Evolutionary conservation across 2,113 vertebrate genomes (phyloP).

Genomic region (Alouatta palliata): DNA sequence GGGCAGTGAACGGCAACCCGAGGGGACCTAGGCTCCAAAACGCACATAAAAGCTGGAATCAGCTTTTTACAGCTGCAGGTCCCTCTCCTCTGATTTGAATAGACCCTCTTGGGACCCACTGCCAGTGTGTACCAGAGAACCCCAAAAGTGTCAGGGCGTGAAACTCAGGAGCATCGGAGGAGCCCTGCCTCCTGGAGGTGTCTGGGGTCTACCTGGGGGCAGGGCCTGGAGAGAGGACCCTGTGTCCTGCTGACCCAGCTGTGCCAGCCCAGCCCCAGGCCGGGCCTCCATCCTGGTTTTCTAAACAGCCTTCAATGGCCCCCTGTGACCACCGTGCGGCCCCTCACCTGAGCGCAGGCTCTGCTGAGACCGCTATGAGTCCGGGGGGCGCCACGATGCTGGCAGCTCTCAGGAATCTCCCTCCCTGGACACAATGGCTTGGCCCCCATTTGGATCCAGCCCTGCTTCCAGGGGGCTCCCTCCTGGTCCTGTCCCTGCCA

Average conservation of each 20-base stretch:
- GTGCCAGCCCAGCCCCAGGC: neutral
- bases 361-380: neutral
- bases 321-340: neutral
- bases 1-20: neutral
- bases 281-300: neutral
- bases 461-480: neutral
- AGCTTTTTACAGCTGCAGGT: neutral
- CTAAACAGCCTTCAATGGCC: accelerated
- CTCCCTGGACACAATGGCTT: neutral
- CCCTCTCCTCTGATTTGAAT: neutral
- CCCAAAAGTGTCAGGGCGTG: neutral
- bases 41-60: neutral
- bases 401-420: neutral
- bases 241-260: neutral
- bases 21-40: neutral
- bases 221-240: neutral
- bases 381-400: no score
- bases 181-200: neutral
- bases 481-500: neutral
- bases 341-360: neutral
- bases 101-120: neutral
- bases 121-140: neutral
- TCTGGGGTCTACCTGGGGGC: neutral
- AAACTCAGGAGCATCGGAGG: accelerated
- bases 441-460: neutral